phyloP scores from a whole-genome alignment of 2,113 vertebrate genomes.

The Dicaeum eximium region DNA sequence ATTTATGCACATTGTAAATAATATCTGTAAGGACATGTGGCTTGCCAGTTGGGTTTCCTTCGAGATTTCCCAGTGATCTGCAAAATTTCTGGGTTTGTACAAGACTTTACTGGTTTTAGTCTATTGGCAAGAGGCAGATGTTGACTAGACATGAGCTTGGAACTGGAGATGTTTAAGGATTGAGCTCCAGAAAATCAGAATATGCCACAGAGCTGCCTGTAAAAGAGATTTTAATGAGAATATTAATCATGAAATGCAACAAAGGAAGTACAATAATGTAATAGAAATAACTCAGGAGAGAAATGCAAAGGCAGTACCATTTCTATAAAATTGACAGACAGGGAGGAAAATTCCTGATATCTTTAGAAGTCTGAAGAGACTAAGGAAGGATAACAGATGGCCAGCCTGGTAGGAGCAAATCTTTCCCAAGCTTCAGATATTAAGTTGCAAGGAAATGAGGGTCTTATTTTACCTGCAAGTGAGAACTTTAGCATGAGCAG shows the following conservation, averaged over 20 bases:
- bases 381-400: slow-evolving; percentile 49
- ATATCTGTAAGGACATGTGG: not conserved
- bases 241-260: not conserved
- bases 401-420: slow-evolving; percentile 28
- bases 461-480: slow-evolving; percentile 39
- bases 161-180: not conserved
- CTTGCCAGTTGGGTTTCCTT: not conserved
- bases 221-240: not conserved
- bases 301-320: not conserved
- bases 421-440: slow-evolving; percentile 18
- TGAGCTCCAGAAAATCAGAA: slow-evolving; percentile 32
- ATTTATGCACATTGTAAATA: not conserved
- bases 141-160: slow-evolving; percentile 27
- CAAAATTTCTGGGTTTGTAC: not conserved
- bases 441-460: slow-evolving; percentile 17
- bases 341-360: not conserved
- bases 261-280: not conserved
- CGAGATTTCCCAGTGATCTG: not conserved
- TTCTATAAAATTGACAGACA: not conserved
- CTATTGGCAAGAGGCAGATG: not conserved
- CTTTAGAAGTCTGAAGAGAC: slow-evolving; percentile 22
- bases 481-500: not conserved
- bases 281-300: not conserved
- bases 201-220: not conserved
- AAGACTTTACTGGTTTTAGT: not conserved